Evolutionary conservation across 2,888 invertebrate genomes (phyloP), one percentile per base, ranked within the genome.

Genomic region (Trissolcus japonicus): DNA sequence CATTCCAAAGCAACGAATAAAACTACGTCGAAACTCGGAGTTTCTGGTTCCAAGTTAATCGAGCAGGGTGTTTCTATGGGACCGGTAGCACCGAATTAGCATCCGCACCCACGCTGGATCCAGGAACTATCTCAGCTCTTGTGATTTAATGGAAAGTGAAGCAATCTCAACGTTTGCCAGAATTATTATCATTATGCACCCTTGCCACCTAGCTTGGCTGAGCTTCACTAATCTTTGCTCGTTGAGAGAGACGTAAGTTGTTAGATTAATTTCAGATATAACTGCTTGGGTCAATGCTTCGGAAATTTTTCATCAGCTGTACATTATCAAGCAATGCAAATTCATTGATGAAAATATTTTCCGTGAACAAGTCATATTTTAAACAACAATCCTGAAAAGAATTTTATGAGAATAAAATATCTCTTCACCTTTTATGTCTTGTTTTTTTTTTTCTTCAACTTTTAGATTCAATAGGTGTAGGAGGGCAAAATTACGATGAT

Each of bases 251-350:
- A 43, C 46, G 60, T 54, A 83, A 83, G 80, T 85, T 81, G 80
- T 80, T 82, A 84, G 85, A 86, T 87, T 85, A 87, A 85, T 87
- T 86, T 82, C 78, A 81, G 80, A 81, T 83, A 81, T 81, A 83
- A 79, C 81, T 79, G 75, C 78, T 76, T 79, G 71, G 77, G 79
- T 76, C 80, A 79, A 79, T 82, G 83, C 84, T 85, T 84, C 35
- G 35, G 9, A 2, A 35, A 35, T 35, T 35, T 35, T 35, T 35
- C 35, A 35, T 35, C 35, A 35, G 35, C 35, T 35, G 35, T 35
- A 35, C 9, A 35, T 35, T 35, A 35, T 35, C 35, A 7, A 35
- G 9, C 35, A 35, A 35, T 35, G 35, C 35, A 1, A 7, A 9
- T 9, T 35, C 35, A 35, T 35, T 11, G 6, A 25, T 35, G 11